phyloP scores from a whole-genome alignment of 2,113 vertebrate species.

The Oryzias melastigma region DNA sequence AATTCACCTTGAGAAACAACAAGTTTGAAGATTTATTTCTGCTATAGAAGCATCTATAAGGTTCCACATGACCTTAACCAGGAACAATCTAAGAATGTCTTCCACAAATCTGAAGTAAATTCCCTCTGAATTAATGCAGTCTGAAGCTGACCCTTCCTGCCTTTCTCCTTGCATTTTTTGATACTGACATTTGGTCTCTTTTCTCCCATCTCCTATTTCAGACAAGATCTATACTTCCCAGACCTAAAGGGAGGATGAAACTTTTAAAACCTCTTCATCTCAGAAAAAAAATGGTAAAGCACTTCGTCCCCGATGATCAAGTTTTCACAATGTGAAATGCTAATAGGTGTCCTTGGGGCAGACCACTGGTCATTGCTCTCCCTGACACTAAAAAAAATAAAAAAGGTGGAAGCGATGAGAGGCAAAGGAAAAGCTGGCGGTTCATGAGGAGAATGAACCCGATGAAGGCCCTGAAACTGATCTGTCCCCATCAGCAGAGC shows the following conservation, averaged over 20 bases:
- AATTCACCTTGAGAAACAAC: slow-evolving; percentile 35
- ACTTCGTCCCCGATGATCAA: slow-evolving; percentile 73
- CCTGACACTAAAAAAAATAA: slow-evolving; percentile 54
- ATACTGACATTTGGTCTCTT: slow-evolving; percentile 15
- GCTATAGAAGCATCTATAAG: slow-evolving; percentile 43
- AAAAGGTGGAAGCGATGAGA: slow-evolving; percentile 31
- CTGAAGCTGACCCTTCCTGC: slow-evolving; percentile 33
- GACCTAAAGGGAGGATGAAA: slow-evolving; percentile 36
- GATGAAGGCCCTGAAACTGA: slow-evolving; percentile 73
- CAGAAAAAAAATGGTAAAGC: slow-evolving; percentile 64
- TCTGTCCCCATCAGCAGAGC: slow-evolving; percentile 77
- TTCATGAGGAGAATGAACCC: slow-evolving; percentile 62
- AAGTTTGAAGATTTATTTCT: slow-evolving; percentile 54
- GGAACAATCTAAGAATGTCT: slow-evolving; percentile 57
- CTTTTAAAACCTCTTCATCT: slow-evolving; percentile 74
- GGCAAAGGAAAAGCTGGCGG: slow-evolving; percentile 23
- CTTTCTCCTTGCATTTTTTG: slow-evolving; percentile 35
- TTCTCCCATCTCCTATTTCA: slow-evolving; percentile 27
- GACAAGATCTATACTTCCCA: slow-evolving; percentile 53
- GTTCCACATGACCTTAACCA: slow-evolving; percentile 58
- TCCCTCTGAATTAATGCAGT: slow-evolving; percentile 29
- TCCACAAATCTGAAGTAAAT: slow-evolving; percentile 1
- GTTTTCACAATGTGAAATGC: slow-evolving; percentile 74
- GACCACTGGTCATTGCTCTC: slow-evolving; percentile 77
- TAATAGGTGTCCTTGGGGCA: slow-evolving; percentile 76